Base-by-base conservation (phyloP, 2,797 vertebrate species). In the Columba guinea region DNA sequence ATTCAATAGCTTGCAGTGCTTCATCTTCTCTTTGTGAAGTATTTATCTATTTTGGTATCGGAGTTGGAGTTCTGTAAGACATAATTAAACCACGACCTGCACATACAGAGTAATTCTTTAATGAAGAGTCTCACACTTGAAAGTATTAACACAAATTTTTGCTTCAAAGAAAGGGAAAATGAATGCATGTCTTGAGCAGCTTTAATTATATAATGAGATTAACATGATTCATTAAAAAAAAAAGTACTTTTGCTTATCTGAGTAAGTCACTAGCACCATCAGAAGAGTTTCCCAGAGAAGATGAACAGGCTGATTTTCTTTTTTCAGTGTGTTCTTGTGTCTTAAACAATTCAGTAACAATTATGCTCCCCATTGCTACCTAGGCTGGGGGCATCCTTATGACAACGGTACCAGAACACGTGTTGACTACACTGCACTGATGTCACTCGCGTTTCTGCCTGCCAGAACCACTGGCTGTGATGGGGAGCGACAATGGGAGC, bases 41-140 rank as follows among this genome's bases (percentile, higher is more conserved):
- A 60, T 67, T 78, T 80, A 46, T 63, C 78, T 80, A 11, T 60
- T 65, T 93, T 1, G 3, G 5, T 84, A 74, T 63, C 13, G 0
- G 41, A 89, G 35, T 21, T 39, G 7, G 49, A 58, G 5, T 80
- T 84, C 55, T 89, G 28, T 67, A 37, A 87, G 37, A 49, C 39
- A 32, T 55, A 89, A 90, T 87, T 94, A 90, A 94, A 93, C 30
- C 30, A 78, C 51, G 39, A 81, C 10, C 58, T 75, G 62, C 34
- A 84, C 17, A 55, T 17, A 24, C 11, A 44, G 27, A 71, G 24
- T 56, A 85, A 84, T 49, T 78, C 48, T 60, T 94, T 58, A 92
- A 90, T 75, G 55, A 92, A 79, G 20, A 78, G 75, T 84, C 49
- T 63, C 65, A 58, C 18, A 67, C 37, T 78, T 65, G 7, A 64